Conservation (phyloP, 2,888 invertebrate genomes). For the Euplexia lucipara region DNA sequence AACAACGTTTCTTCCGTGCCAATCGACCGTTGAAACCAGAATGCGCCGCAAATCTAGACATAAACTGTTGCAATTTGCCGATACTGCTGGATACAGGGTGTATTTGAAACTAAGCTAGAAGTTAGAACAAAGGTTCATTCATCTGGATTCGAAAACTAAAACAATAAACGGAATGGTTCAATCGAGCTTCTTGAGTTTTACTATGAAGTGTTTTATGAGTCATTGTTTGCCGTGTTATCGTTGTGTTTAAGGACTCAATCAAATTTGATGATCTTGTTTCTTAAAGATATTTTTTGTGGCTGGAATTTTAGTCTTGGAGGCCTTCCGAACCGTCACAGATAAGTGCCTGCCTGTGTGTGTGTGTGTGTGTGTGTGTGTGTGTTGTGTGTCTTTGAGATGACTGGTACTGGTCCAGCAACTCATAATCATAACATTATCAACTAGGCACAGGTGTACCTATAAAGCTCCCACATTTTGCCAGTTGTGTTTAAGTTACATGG, state of each 20-base stretch:
- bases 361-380: too few species aligned
- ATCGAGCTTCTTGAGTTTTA: conserved; percentile 33
- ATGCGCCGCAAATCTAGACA: conserved; percentile 51
- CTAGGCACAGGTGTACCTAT: too few species aligned
- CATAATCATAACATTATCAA: too few species aligned
- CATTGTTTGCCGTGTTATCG: background rate
- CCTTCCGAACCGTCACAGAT: too few species aligned
- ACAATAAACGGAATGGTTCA: conserved; percentile 39
- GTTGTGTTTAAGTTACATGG: too few species aligned
- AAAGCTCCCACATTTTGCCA: too few species aligned
- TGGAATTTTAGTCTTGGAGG: background rate
- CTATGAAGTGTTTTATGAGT: conserved; percentile 20
- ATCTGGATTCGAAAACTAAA: conserved; percentile 34
- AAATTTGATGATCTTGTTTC: background rate
- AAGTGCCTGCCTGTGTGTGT: too few species aligned
- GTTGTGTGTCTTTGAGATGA: too few species aligned
- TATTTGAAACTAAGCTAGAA: conserved; percentile 42
- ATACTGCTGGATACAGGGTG: conserved; percentile 44
- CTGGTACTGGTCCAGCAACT: too few species aligned
- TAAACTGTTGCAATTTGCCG: conserved; percentile 55
- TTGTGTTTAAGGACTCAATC: background rate
- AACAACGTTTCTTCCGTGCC: conserved; percentile 56
- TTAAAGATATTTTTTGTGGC: background rate
- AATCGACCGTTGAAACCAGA: conserved; percentile 58
- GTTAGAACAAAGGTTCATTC: conserved; percentile 34